Conservation (phyloP, 1,140 invertebrate genomes). For the Zaprionus nigranus region DNA sequence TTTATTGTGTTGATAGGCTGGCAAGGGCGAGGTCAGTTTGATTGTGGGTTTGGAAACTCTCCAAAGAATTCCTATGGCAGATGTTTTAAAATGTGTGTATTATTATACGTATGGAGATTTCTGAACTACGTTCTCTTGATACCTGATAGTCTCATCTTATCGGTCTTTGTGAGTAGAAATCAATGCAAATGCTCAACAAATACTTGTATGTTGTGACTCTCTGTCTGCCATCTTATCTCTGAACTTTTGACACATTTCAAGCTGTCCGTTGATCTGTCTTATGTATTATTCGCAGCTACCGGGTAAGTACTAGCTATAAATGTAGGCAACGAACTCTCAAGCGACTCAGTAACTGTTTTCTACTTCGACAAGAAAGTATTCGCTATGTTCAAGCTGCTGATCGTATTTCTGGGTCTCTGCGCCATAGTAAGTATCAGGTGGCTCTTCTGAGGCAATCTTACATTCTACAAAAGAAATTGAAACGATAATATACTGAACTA, state of each 20-base stretch:
- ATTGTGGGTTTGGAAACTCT: background rate
- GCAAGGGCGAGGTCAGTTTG: slow-evolving; percentile 23
- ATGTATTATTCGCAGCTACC: background rate
- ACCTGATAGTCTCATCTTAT: background rate
- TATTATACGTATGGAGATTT: background rate
- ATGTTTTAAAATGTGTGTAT: background rate
- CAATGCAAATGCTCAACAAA: background rate
- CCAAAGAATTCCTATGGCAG: background rate
- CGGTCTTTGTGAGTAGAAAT: background rate
- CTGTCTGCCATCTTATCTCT: slow-evolving; percentile 50
- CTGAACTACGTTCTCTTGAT: background rate
- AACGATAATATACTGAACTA: background rate
- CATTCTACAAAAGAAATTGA: background rate
- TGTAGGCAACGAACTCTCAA: slow-evolving; percentile 17
- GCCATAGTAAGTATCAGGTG: slow-evolving; percentile 62
- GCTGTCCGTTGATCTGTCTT: slow-evolving; percentile 7
- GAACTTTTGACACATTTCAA: slow-evolving; percentile 71
- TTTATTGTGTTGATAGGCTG: background rate
- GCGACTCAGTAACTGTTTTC: slow-evolving; percentile 41
- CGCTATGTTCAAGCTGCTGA: slow-evolving; percentile 66
- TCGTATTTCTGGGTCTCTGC: slow-evolving; percentile 64
- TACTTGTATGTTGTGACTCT: slow-evolving; percentile 12
- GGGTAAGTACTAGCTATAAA: slow-evolving; percentile 49
- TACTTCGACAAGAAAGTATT: slow-evolving; percentile 42
- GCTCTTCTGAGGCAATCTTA: background rate